Evolutionary conservation across 2,797 vertebrate genomes (phyloP).

Genomic region (Syndactyla subalaris): DNA sequence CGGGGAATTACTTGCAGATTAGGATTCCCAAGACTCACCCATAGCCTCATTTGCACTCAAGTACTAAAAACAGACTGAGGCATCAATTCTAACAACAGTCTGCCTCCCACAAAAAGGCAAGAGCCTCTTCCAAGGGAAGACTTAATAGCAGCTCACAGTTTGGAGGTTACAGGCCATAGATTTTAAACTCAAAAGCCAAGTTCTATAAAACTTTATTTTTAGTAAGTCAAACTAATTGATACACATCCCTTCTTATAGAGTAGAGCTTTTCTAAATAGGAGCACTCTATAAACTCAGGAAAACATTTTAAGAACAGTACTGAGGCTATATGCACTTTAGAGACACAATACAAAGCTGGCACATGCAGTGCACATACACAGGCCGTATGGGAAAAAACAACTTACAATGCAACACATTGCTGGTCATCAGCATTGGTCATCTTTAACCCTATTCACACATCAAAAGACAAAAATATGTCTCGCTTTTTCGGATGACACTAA

Average conservation of each 20-base stretch:
- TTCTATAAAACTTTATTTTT: not conserved
- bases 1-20: not conserved
- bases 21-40: not conserved
- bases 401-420: not conserved
- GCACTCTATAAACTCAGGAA: not conserved
- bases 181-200: not conserved
- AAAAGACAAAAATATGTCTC: not conserved
- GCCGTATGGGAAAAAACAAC: not conserved
- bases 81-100: not conserved
- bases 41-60: not conserved
- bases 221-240: not conserved
- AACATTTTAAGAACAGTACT: not conserved
- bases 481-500: not conserved
- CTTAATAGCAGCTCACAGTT: not conserved
- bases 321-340: not conserved
- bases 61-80: slow-evolving; percentile 10
- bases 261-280: not conserved
- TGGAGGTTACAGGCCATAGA: not conserved
- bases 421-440: not conserved
- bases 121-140: not conserved
- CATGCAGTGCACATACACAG: not conserved
- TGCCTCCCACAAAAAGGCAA: not conserved
- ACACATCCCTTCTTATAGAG: not conserved
- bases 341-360: not conserved
- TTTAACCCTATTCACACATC: not conserved